Evolutionary conservation across 2,888 invertebrate genomes (phyloP), one percentile per base, ranked within the genome.

Genomic region (Oligia latruncula): DNA sequence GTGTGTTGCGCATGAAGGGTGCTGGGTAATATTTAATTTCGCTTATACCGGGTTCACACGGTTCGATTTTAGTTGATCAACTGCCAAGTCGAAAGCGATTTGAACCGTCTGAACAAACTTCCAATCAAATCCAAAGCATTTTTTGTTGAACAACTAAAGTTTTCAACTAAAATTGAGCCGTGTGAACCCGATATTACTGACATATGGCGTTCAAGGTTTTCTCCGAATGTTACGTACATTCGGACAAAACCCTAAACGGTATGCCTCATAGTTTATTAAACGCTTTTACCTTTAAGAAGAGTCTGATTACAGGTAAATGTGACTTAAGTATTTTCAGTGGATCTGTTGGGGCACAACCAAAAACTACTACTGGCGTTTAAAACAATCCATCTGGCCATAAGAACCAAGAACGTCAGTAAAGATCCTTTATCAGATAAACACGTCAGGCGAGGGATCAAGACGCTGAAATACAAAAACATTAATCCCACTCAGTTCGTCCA

Each of bases 401-500:
- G 29, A 77, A 62, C 35, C 67, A 82, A 80, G 55, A 29, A 49
- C 46, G 20, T 64, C 76, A 40, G 5, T 66, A 43, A 81, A 60
- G 17, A 60, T 43, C 60, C 13, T 52, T 17, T 74, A 40, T 67
- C 67, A 62, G 35, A 67, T 80, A 67, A 80, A 82, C 62, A 67
- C 43, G 46, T 73, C 68, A 71, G 40, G 58, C 40, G 46, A 74
- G 35, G 65, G 66, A 66, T 74, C 60, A 62, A 49, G 74, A 66
- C 58, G 64, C 43, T 79, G 84, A 65, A 87, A 71, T 77, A 77
- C 77, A 73, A 79, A 82, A 74, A 72, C 87, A 85, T 85, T 84
- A 87, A 87, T 87, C 74, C 87, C 74, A 87, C 84, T 87, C 81
- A 85, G 81, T 74, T 84, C 60, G 55, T 62, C 74, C 84, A 78